A percentile compares a stretch with the other conserved stretches of the same genome.
These are phyloP conservation scores for Sebastes diploproa DNA, from an alignment of 2,797 vertebrate genomes.

Conservation along the genomic window DNA sequence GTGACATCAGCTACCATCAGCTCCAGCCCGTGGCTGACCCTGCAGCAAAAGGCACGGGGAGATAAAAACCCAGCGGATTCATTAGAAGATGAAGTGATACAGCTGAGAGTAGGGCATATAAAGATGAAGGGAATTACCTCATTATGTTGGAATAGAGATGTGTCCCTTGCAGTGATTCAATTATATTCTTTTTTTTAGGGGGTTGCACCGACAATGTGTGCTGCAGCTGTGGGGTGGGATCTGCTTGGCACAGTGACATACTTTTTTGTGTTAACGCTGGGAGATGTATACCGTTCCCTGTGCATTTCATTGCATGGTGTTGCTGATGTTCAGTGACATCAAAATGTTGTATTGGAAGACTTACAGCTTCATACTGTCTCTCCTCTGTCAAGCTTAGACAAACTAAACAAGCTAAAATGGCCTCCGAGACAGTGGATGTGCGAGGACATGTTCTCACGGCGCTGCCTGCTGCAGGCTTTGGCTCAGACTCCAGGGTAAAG, in stretches of 20 bases:
- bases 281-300: slow-evolving; percentile 17
- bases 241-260: slow-evolving; percentile 23
- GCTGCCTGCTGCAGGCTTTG: slow-evolving; percentile 50
- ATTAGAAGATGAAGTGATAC: slow-evolving; percentile 42
- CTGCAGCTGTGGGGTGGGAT: slow-evolving; percentile 59
- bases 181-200: neutral
- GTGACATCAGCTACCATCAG: slow-evolving; percentile 77
- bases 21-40: slow-evolving; percentile 40
- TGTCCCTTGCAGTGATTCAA: slow-evolving; percentile 4
- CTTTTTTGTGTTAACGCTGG: slow-evolving; percentile 14
- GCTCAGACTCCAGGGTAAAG: slow-evolving; percentile 40
- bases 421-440: slow-evolving; percentile 56
- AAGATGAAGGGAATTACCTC: slow-evolving; percentile 36
- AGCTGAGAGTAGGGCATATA: neutral
- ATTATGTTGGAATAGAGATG: slow-evolving; percentile 21
- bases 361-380: slow-evolving; percentile 15
- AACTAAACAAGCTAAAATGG: slow-evolving; percentile 47
- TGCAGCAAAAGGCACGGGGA: slow-evolving; percentile 12
- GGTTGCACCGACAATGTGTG: neutral
- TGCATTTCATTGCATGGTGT: slow-evolving; percentile 19
- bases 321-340: slow-evolving; percentile 37
- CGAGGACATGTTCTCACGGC: slow-evolving; percentile 55
- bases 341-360: slow-evolving; percentile 16
- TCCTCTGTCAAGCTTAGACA: slow-evolving; percentile 41
- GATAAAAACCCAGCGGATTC: slow-evolving; percentile 37